These are phyloP conservation scores for Lamproptera curius DNA, from an alignment of 2,888 invertebrate species.

Conservation along the genomic window DNA sequence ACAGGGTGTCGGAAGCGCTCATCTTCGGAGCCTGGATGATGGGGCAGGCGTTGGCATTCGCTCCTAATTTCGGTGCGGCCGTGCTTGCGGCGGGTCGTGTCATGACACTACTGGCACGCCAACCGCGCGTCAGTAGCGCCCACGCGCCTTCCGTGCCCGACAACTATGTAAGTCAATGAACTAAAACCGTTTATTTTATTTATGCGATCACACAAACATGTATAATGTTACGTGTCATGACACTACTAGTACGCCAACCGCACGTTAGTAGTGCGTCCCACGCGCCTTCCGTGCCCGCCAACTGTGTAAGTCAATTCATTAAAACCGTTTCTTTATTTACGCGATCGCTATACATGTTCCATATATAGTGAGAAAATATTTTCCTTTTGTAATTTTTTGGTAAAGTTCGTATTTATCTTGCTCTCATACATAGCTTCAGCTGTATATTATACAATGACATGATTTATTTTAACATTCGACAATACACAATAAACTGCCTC, in stretches of 20 bases:
- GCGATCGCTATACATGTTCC: too few species aligned
- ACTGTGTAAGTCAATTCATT: conserved; percentile 72
- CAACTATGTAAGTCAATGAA: conserved; percentile 60
- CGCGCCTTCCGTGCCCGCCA: conserved; percentile 55
- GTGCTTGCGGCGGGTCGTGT: conserved; percentile 85
- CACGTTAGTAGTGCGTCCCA: conserved; percentile 70
- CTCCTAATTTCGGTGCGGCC: conserved; percentile 86
- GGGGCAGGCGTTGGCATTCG: conserved; percentile 87
- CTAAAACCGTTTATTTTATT: too few species aligned
- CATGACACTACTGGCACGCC: conserved; percentile 79
- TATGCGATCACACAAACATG: too few species aligned
- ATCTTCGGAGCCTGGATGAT: conserved; percentile 89
- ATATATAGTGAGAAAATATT: too few species aligned
- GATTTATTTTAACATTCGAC: too few species aligned
- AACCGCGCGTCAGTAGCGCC: conserved; percentile 75
- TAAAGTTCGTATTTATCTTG: too few species aligned
- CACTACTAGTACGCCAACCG: conserved; percentile 79
- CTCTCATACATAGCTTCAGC: too few species aligned
- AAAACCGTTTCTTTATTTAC: too few species aligned
- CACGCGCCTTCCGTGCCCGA: conserved; percentile 57
- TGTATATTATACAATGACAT: too few species aligned
- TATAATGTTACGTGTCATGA: too few species aligned
- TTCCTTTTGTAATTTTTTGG: too few species aligned
- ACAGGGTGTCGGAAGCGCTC: conserved; percentile 85
- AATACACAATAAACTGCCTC: too few species aligned